Evolutionary conservation across 2,113 vertebrate species (phyloP).

Genomic region (Orycteropus afer): DNA sequence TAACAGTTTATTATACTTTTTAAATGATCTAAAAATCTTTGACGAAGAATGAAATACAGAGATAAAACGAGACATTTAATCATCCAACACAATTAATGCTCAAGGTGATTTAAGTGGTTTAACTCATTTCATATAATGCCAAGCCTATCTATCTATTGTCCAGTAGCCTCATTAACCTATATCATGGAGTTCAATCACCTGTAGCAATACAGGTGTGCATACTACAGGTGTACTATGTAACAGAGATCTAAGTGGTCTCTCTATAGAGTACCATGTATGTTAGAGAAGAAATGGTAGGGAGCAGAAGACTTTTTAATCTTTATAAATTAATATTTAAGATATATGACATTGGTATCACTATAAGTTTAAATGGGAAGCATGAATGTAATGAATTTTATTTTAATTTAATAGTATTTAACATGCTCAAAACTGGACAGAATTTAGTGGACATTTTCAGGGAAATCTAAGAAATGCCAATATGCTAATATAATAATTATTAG

Average conservation of each 20-base stretch:
- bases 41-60: constrained; percentile 36
- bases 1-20: background rate
- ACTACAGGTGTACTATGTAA: background rate
- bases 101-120: constrained; percentile 15
- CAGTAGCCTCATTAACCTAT: background rate
- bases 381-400: constrained; percentile 33
- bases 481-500: constrained; percentile 25
- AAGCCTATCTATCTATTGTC: background rate
- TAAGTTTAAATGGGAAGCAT: constrained; percentile 40
- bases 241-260: background rate
- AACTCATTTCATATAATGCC: constrained; percentile 39
- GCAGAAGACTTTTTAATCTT: background rate
- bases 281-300: background rate
- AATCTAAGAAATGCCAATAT: constrained; percentile 31
- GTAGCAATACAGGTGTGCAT: background rate
- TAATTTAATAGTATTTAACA: constrained; percentile 26
- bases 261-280: background rate
- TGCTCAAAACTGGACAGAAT: constrained; percentile 30
- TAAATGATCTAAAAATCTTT: constrained; percentile 47
- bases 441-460: background rate
- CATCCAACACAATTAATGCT: constrained; percentile 49
- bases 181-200: background rate
- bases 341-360: background rate
- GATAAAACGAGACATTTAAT: constrained; percentile 33
- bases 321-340: constrained; percentile 42